phyloP scores from a whole-genome alignment of 30 jellyfish, hydroid and myxozoan species.

The Chrysaora quinquecirrha region DNA sequence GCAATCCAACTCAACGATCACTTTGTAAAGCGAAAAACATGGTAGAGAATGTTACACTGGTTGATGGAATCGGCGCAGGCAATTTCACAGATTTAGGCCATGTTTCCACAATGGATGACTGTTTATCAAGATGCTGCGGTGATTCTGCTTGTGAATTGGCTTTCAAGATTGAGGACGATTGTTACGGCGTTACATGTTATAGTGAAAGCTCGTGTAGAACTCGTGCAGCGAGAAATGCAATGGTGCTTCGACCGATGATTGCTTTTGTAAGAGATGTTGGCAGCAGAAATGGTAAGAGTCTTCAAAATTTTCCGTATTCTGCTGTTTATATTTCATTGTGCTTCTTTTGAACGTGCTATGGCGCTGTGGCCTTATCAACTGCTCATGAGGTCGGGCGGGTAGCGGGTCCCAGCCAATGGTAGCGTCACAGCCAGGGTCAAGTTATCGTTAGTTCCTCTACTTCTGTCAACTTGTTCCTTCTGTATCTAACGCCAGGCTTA shows the following conservation, averaged over 20 bases:
- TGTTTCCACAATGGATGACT: conserved; percentile 81
- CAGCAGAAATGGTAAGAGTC: conserved; percentile 60
- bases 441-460: too few species aligned
- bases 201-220: conserved; percentile 84
- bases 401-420: too few species aligned
- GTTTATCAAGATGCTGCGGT: conserved; percentile 84
- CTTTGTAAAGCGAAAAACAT: conserved; percentile 55
- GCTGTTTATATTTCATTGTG: too few species aligned
- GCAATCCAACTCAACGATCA: conserved; percentile 72
- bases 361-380: too few species aligned
- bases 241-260: conserved; percentile 71
- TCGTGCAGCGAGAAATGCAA: conserved; percentile 88
- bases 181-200: conserved; percentile 93
- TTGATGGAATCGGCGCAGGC: conserved; percentile 94
- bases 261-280: conserved; percentile 81
- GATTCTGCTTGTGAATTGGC: conserved; percentile 88
- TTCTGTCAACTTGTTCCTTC: too few species aligned
- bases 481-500: too few species aligned
- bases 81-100: conserved; percentile 95
- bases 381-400: too few species aligned
- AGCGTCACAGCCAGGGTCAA: too few species aligned
- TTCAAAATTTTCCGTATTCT: too few species aligned
- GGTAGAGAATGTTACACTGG: conserved; percentile 79
- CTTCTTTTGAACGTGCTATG: too few species aligned
- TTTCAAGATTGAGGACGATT: conserved; percentile 85